phyloP scores from a whole-genome alignment of 2,888 invertebrate species.

The Amiota mariae region DNA sequence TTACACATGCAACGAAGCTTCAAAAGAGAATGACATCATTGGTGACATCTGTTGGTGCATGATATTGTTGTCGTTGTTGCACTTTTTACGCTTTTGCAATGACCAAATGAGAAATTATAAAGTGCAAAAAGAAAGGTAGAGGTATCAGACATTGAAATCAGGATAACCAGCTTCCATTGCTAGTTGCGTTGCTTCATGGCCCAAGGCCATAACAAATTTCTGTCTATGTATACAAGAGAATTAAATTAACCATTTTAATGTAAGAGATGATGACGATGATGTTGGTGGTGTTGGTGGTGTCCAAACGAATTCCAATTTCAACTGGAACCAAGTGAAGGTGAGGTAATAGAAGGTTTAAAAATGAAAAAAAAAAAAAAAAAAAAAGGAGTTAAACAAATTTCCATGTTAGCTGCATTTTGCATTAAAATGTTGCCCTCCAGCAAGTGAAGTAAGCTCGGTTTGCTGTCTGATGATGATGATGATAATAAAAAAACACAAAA shows the following conservation, averaged over 20 bases:
- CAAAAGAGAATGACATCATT: neutral
- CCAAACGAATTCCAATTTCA: neutral
- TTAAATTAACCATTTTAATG: conserved; percentile 63
- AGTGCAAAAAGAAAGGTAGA: conserved; percentile 1
- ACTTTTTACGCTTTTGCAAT: conserved; percentile 2
- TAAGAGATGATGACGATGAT: neutral
- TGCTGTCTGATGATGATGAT: conserved; percentile 5
- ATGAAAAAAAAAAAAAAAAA: no score
- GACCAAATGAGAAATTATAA: neutral
- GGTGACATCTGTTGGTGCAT: conserved; percentile 3
- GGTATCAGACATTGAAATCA: neutral
- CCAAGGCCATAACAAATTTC: conserved; percentile 41
- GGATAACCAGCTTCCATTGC: conserved; percentile 29
- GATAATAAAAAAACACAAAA: conserved; percentile 17
- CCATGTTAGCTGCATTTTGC: conserved; percentile 30
- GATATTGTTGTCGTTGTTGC: conserved; percentile 35
- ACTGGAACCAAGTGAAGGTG: neutral
- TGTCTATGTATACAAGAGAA: conserved; percentile 55
- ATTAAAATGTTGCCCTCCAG: conserved; percentile 11
- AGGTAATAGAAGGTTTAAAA: no score
- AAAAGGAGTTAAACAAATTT: conserved; percentile 39
- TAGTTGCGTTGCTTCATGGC: conserved; percentile 33
- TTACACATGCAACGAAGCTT: conserved; percentile 15
- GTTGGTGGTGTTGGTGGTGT: no score
- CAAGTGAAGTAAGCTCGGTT: neutral